Percentiles rank a stretch among this genome's conserved stretches.
phyloP scores from a whole-genome alignment of 2,888 invertebrate genomes.

The Amblyjoppa fuscipennis region DNA sequence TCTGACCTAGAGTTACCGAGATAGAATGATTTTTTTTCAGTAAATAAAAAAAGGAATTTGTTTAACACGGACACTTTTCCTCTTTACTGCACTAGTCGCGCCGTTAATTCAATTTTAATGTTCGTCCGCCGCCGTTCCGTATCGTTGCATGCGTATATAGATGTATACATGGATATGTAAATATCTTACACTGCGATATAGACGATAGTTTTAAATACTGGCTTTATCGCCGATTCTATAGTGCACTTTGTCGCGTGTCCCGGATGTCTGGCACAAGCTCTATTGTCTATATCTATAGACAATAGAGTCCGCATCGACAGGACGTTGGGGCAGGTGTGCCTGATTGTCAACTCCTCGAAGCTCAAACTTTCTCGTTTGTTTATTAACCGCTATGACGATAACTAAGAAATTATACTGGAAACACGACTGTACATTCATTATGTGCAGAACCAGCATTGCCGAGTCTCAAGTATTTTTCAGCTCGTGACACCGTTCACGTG shows the following conservation, averaged over 20 bases:
- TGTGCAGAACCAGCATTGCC: not conserved
- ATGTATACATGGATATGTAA: not conserved
- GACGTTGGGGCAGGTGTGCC: not conserved
- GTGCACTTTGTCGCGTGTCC: not conserved
- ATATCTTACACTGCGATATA: too few relatives aligned
- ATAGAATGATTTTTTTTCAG: too few relatives aligned
- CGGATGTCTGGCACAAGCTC: not conserved
- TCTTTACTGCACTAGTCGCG: too few relatives aligned
- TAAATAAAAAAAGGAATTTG: too few relatives aligned
- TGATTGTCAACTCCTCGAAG: not conserved
- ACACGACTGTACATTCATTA: not conserved
- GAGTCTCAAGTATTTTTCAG: not conserved
- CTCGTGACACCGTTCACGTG: conserved; percentile 12
- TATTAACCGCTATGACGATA: not conserved
- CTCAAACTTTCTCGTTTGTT: conserved; percentile 22
- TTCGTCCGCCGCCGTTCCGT: too few relatives aligned
- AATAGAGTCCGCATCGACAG: not conserved
- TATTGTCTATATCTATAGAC: not conserved
- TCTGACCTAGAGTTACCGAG: too few relatives aligned
- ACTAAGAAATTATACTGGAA: not conserved
- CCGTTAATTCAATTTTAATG: too few relatives aligned
- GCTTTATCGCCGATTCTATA: not conserved
- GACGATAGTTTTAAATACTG: too few relatives aligned
- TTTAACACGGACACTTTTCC: too few relatives aligned
- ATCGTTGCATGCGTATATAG: not conserved